phyloP scores from a whole-genome alignment of 2,797 vertebrate genomes.

The Synaphobranchus kaupii region DNA sequence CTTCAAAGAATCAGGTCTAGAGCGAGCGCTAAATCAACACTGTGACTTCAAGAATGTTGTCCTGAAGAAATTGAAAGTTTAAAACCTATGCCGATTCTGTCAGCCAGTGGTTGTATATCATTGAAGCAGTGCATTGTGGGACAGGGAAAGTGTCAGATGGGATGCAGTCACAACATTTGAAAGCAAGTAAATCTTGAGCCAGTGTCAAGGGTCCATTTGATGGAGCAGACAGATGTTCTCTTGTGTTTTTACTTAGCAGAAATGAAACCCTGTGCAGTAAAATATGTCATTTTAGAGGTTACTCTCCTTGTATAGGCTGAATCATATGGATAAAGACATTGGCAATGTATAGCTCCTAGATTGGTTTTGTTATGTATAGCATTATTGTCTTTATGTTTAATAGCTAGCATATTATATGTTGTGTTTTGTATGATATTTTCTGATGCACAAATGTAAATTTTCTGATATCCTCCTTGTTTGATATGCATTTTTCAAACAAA shows the following conservation, averaged over 20 bases:
- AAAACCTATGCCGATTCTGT: background rate
- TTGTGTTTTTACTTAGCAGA: conserved; percentile 36
- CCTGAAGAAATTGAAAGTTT: no score
- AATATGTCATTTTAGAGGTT: conserved; percentile 36
- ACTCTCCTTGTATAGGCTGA: conserved; percentile 47
- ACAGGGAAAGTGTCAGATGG: conserved; percentile 35
- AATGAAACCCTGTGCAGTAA: conserved; percentile 48
- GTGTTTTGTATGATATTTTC: conserved; percentile 49
- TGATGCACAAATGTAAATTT: conserved; percentile 73
- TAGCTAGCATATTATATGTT: conserved; percentile 56
- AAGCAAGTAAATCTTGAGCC: conserved; percentile 26
- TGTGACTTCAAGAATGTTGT: conserved; percentile 2
- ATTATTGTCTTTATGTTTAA: conserved; percentile 49
- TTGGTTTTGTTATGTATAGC: conserved; percentile 45
- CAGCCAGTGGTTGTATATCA: conserved; percentile 19
- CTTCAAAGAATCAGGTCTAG: background rate
- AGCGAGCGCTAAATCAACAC: background rate
- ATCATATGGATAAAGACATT: conserved; percentile 44
- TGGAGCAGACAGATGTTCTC: conserved; percentile 44
- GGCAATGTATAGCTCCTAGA: conserved; percentile 42
- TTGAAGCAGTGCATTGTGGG: background rate
- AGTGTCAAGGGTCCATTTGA: conserved; percentile 32
- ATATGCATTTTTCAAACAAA: conserved; percentile 63
- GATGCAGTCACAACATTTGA: conserved; percentile 11
- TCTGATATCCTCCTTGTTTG: conserved; percentile 63